Base-by-base conservation (phyloP, 2,113 vertebrate genomes). In the Mus pahari region DNA sequence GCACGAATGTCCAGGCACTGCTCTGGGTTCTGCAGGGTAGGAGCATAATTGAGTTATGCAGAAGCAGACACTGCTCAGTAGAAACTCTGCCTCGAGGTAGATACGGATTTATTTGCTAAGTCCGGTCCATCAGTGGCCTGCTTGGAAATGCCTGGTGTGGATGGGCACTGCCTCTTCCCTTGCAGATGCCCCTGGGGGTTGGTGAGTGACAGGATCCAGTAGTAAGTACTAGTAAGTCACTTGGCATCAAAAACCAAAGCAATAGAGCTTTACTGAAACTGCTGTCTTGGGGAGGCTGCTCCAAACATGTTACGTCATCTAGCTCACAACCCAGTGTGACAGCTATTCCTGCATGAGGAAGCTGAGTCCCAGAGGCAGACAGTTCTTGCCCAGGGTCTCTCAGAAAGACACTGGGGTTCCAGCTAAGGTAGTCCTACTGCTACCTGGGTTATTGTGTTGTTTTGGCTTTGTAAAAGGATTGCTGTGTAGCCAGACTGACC, bases 251-350 rank as follows among this genome's bases (percentile, higher is more conserved):
- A 17, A 92, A 33, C 19, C 11, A 28, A 71, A 74, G 1, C 66
- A 8, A 17, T 5, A 31, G 7, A 24, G 8, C 0, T 20, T 53
- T 50, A 1, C 0, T 3, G 26, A 79, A 42, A 83, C 9, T 28
- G 0, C 1, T 6, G 13, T 26, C 0, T 45, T n/a, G 88, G 26
- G 2, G 60, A 33, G 58, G 1, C 33, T 31, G 8, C 55, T 45
- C 48, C 26, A 36, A 60, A 64, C 89, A 33, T 0, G 0, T n/a
- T 50, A 1, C 24, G 0, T 8, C 50, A n/a, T 14, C 19, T 48
- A 2, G n/a, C 19, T 55, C 62, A 42, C 70, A 17, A 1, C 50
- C 55, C 39, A 3, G 19, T 22, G 11, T 50, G 4, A 28, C 50
- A 26, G 3, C 5, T 20, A n/a, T 92, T 86, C 78, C 89, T 58